Conservation (phyloP, 2,888 invertebrate genomes). For the Pseudococcus longispinus region DNA sequence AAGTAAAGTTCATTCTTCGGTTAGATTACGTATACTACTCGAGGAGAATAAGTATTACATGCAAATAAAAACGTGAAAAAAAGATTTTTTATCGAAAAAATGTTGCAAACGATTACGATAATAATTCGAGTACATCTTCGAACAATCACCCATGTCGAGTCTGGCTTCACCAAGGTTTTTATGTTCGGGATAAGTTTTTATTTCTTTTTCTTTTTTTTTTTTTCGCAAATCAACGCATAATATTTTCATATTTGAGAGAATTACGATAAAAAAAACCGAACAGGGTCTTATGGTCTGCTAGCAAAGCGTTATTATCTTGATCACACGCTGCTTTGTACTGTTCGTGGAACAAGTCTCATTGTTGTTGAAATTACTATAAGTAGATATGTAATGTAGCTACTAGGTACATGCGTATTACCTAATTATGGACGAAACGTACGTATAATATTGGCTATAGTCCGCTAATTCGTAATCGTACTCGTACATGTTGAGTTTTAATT, state of each 20-base stretch:
- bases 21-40: not conserved
- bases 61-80: not conserved
- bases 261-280: not conserved
- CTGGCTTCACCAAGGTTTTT: not conserved
- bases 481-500: not conserved
- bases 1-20: not conserved
- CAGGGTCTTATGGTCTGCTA: not conserved
- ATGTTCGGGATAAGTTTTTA: not conserved
- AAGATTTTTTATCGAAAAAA: not conserved
- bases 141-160: not conserved
- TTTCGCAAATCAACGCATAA: not conserved
- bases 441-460: not conserved
- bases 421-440: not conserved
- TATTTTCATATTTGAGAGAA: not conserved
- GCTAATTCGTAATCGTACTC: not conserved
- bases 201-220: not conserved
- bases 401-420: not conserved
- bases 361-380: not conserved
- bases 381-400: not conserved
- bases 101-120: not conserved
- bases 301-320: slow-evolving; percentile 25
- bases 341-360: not conserved
- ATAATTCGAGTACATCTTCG: not conserved
- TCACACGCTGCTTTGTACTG: not conserved
- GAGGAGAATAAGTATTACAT: not conserved